phyloP scores from a whole-genome alignment of 2,797 vertebrate genomes.

The Alcedo quadribrachys region DNA sequence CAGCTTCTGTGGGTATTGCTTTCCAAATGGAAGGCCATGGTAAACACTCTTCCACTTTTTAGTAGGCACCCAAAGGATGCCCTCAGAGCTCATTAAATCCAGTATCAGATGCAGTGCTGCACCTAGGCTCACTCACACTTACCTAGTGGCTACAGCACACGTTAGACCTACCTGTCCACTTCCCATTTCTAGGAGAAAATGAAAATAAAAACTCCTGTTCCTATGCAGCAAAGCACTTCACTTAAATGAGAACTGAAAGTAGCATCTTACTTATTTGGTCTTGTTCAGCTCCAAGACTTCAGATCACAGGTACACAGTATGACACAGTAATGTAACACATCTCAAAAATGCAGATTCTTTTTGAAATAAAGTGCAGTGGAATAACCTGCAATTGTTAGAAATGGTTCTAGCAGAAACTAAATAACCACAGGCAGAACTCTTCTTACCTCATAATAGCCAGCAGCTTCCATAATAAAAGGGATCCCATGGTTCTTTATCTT shows the following conservation, averaged over 20 bases:
- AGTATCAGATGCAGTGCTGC: background rate
- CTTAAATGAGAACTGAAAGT: background rate
- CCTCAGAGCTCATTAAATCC: background rate
- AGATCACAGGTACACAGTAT: background rate
- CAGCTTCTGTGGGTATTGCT: background rate
- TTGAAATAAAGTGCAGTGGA: background rate
- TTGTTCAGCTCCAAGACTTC: background rate
- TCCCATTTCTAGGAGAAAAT: background rate
- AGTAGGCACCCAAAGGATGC: background rate
- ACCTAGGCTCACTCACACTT: background rate
- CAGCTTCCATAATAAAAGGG: slow-evolving; percentile 66
- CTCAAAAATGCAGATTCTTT: background rate
- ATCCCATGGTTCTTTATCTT: slow-evolving; percentile 71
- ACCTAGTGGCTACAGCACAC: background rate
- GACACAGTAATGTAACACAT: background rate
- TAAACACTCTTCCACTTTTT: background rate
- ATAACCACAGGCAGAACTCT: background rate
- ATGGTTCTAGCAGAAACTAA: background rate
- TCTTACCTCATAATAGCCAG: slow-evolving; percentile 79
- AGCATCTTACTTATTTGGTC: background rate
- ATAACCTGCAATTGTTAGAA: background rate
- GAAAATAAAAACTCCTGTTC: background rate
- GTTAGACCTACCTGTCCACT: background rate
- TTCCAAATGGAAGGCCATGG: background rate
- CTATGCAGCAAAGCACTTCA: background rate